Evolutionary conservation across 2,113 vertebrate species (phyloP).

Genomic region (Nesospiza acunhae): DNA sequence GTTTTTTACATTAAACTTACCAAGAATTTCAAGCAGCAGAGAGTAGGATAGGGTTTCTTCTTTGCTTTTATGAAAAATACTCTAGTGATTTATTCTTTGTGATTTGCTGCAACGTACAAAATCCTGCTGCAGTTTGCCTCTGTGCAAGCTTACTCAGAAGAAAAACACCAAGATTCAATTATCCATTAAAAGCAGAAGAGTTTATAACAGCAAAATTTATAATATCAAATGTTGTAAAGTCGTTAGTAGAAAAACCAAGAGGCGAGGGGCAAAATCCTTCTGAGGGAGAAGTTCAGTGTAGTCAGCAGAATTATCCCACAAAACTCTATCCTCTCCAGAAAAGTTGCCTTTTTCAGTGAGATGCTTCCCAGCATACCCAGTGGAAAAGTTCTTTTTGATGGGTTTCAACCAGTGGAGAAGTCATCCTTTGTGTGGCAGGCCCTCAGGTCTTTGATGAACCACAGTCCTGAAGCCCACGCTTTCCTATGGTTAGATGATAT

Average conservation of each 20-base stretch:
- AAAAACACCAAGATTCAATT: background rate
- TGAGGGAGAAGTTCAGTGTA: background rate
- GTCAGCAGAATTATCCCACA: background rate
- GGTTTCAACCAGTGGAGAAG: background rate
- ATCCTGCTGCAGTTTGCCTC: background rate
- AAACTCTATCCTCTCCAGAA: background rate
- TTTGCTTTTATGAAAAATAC: background rate
- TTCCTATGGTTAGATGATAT: background rate
- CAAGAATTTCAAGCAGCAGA: background rate
- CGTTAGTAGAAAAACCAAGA: background rate
- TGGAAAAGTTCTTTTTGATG: background rate
- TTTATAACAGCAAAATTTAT: background rate
- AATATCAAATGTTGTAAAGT: background rate
- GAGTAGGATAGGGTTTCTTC: background rate
- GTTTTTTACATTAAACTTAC: background rate
- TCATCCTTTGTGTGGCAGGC: background rate
- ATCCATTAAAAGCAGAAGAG: background rate
- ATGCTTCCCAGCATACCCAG: background rate
- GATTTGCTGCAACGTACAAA: background rate
- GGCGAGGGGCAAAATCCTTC: background rate
- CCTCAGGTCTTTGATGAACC: background rate
- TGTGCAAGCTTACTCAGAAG: background rate
- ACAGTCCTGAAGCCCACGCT: background rate
- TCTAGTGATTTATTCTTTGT: background rate
- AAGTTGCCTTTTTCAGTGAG: constrained; percentile 1